Conservation (phyloP, 2,113 vertebrate species). For the Gadus chalcogrammus region DNA sequence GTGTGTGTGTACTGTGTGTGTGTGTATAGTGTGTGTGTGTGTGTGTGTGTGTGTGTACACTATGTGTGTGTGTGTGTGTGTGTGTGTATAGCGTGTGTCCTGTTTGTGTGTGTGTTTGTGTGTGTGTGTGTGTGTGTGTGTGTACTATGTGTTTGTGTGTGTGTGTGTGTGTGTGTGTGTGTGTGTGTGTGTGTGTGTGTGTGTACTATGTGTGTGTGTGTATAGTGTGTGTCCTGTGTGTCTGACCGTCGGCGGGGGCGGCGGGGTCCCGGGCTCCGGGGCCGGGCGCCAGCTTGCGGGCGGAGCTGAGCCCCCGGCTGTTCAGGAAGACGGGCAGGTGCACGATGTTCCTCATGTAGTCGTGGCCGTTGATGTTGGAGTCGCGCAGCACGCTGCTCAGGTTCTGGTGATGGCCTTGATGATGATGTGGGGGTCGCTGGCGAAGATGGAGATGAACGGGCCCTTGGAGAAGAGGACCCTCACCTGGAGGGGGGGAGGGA, state of each 20-base stretch:
- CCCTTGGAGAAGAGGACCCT: slow-evolving; percentile 94
- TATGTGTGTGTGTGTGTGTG: too few species aligned
- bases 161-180: too few species aligned
- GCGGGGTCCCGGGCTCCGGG: slow-evolving; percentile 82
- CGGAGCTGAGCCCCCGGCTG: slow-evolving; percentile 86
- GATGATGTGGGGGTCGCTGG: slow-evolving; percentile 96
- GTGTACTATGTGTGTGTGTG: neutral
- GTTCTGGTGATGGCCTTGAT: slow-evolving; percentile 98
- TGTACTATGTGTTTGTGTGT: too few species aligned
- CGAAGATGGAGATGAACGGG: slow-evolving; percentile 95
- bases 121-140: too few species aligned
- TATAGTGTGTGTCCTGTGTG: neutral
- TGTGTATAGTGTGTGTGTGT: too few species aligned
- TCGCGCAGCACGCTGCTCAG: slow-evolving; percentile 92
- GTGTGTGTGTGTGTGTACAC: too few species aligned
- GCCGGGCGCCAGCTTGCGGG: slow-evolving; percentile 77
- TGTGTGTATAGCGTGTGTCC: too few species aligned
- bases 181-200: neutral
- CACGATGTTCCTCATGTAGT: slow-evolving; percentile 97
- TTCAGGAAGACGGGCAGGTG: slow-evolving; percentile 96
- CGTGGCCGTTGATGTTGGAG: slow-evolving; percentile 97
- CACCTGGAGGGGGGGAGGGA: slow-evolving; percentile 79
- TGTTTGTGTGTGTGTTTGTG: too few species aligned
- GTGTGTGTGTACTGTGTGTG: too few species aligned
- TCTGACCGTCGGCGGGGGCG: slow-evolving; percentile 66